A percentile compares a stretch with the other conserved stretches of the same genome.
Conservation (phyloP, 2,797 vertebrate species). For the Hyperoplus lanceolatus region DNA sequence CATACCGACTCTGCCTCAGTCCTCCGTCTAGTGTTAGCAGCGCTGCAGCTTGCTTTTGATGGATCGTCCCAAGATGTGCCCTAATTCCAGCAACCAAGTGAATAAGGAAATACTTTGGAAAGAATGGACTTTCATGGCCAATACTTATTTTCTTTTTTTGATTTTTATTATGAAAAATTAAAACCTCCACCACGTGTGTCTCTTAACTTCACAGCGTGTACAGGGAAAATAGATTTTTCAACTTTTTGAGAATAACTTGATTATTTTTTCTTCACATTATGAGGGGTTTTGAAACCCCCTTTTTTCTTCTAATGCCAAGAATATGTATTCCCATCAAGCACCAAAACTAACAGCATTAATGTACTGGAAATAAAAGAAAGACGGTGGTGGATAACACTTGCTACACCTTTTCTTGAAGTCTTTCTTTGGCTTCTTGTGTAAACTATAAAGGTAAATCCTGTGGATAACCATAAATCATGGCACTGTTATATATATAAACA, state of each 20-base stretch:
- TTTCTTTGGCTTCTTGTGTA: constrained; percentile 18
- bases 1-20: constrained; percentile 57
- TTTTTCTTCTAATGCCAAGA: constrained; percentile 14
- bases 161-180: constrained; percentile 52
- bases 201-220: constrained; percentile 38
- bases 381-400: not conserved
- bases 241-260: constrained; percentile 39
- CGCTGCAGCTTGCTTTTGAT: constrained; percentile 59
- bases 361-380: constrained; percentile 9
- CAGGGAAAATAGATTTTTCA: constrained; percentile 42
- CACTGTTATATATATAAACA: constrained; percentile 12
- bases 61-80: constrained; percentile 63
- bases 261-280: constrained; percentile 6
- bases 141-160: constrained; percentile 22
- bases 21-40: constrained; percentile 53
- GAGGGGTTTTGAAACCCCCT: not conserved
- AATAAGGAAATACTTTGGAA: constrained; percentile 51
- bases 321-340: constrained; percentile 29
- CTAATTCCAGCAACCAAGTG: constrained; percentile 53
- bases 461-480: constrained; percentile 37
- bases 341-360: not conserved
- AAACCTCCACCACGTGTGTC: constrained; percentile 31
- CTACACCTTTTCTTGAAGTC: constrained; percentile 4
- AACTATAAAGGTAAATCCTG: constrained; percentile 27
- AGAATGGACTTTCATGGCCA: constrained; percentile 8